Conservation (phyloP, 1,140 invertebrate species). For the Trissolcus basalis region DNA sequence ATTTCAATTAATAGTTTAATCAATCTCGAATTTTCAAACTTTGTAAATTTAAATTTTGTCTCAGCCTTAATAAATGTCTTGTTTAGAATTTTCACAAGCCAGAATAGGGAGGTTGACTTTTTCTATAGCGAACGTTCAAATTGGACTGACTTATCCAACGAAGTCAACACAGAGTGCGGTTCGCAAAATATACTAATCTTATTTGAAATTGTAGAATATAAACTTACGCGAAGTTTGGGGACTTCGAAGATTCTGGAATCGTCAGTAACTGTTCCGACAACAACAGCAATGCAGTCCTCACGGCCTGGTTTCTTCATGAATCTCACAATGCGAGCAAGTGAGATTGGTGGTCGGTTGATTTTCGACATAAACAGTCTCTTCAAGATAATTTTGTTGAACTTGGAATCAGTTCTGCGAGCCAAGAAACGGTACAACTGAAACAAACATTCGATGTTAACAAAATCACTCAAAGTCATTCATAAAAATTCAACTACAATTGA, state of each 20-base stretch:
- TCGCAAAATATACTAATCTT: constrained; percentile 31
- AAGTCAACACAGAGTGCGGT: constrained; percentile 58
- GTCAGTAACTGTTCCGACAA: constrained; percentile 97
- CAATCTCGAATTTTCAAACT: too few species aligned
- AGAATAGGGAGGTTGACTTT: constrained; percentile 60
- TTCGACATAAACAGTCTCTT: constrained; percentile 98
- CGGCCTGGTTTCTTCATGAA: constrained; percentile 92
- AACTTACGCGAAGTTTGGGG: constrained; percentile 90
- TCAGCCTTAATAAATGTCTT: constrained; percentile 49
- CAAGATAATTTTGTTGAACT: constrained; percentile 97
- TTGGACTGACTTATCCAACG: constrained; percentile 43
- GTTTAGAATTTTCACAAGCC: constrained; percentile 32
- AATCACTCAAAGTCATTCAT: not conserved
- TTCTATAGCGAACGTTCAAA: constrained; percentile 59
- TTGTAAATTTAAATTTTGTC: constrained; percentile 19
- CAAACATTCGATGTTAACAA: constrained; percentile 45
- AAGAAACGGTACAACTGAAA: constrained; percentile 96
- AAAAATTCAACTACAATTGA: not conserved
- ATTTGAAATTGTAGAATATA: not conserved
- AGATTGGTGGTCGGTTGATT: constrained; percentile 95
- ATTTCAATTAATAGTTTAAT: too few species aligned
- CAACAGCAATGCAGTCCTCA: constrained; percentile 91
- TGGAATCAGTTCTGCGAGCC: constrained; percentile 93
- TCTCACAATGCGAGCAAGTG: constrained; percentile 88
- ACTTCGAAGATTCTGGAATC: constrained; percentile 94